Percentiles rank a stretch among this genome's conserved stretches.
Conservation (phyloP, 92 coral and sea anemone species). For the Siderastrea radians region DNA sequence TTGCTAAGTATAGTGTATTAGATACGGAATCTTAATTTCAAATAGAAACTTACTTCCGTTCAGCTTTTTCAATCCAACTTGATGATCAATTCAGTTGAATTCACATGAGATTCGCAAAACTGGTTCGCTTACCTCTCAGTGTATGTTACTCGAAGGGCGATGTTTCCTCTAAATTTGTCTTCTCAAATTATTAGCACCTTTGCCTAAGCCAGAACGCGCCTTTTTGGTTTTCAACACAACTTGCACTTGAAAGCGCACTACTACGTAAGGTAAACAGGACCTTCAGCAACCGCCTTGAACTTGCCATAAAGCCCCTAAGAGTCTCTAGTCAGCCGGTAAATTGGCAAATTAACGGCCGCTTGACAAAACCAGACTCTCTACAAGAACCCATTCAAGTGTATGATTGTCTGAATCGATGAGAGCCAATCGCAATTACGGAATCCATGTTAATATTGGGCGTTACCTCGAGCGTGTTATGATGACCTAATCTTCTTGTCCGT, state of each 20-base stretch:
- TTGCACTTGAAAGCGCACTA: conserved; percentile 14
- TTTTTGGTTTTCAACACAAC: not conserved
- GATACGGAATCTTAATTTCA: not conserved
- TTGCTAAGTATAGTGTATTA: not conserved
- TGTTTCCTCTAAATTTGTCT: not conserved
- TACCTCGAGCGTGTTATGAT: conserved; percentile 59
- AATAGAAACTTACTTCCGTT: not conserved
- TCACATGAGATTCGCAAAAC: not conserved
- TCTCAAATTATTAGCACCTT: no score
- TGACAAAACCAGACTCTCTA: conserved; percentile 12
- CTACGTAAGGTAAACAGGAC: not conserved
- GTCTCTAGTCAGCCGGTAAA: conserved; percentile 28
- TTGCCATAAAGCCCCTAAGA: conserved; percentile 24
- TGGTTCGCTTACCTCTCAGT: not conserved
- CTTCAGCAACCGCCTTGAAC: conserved; percentile 8
- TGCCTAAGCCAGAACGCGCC: not conserved
- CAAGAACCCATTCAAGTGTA: conserved; percentile 18
- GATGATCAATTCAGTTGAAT: not conserved
- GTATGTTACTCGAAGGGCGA: not conserved
- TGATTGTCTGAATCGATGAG: conserved; percentile 9
- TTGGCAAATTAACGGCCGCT: conserved; percentile 48
- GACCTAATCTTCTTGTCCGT: conserved; percentile 62
- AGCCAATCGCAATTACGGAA: conserved; percentile 16
- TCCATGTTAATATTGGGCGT: not conserved
- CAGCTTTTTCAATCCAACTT: not conserved